Percentiles rank a stretch among this genome's conserved stretches.
These are phyloP conservation scores for Epicauta chinensis DNA, from an alignment of 1,140 invertebrate species.

Conservation along the genomic window DNA sequence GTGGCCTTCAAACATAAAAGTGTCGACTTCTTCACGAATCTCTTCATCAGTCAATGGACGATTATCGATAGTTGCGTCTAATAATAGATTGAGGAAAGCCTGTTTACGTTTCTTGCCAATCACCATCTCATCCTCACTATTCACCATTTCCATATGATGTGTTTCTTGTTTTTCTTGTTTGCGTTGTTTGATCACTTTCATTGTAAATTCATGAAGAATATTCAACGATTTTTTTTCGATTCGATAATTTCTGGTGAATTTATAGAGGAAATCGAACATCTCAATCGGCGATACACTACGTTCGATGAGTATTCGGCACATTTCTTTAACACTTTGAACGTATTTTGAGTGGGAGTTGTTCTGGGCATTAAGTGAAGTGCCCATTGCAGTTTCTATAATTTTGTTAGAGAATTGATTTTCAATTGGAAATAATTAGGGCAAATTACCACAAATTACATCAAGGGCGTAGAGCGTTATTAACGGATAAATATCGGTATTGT, in stretches of 20 bases:
- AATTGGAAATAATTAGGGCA: too few relatives aligned
- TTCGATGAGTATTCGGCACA: slow-evolving; percentile 11
- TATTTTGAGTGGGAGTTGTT: slow-evolving; percentile 4
- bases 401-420: neutral
- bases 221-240: slow-evolving; percentile 6
- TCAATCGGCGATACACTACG: neutral
- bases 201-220: slow-evolving; percentile 7
- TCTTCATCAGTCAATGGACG: slow-evolving; percentile 44
- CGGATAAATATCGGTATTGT: neutral
- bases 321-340: slow-evolving; percentile 9
- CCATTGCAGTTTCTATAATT: slow-evolving; percentile 16
- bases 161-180: neutral
- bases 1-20: slow-evolving; percentile 71
- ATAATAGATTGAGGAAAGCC: slow-evolving; percentile 65
- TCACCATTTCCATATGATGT: neutral
- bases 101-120: slow-evolving; percentile 42
- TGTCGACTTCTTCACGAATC: slow-evolving; percentile 58
- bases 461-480: neutral
- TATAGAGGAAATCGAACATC: neutral
- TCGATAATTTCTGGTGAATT: slow-evolving; percentile 5
- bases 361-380: slow-evolving; percentile 15
- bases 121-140: slow-evolving; percentile 7
- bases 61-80: slow-evolving; percentile 52
- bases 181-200: slow-evolving; percentile 1
- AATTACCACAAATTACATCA: slow-evolving; percentile 7